Conservation (phyloP, 2,113 vertebrate genomes). For the Paracanthobrama guichenoti region DNA sequence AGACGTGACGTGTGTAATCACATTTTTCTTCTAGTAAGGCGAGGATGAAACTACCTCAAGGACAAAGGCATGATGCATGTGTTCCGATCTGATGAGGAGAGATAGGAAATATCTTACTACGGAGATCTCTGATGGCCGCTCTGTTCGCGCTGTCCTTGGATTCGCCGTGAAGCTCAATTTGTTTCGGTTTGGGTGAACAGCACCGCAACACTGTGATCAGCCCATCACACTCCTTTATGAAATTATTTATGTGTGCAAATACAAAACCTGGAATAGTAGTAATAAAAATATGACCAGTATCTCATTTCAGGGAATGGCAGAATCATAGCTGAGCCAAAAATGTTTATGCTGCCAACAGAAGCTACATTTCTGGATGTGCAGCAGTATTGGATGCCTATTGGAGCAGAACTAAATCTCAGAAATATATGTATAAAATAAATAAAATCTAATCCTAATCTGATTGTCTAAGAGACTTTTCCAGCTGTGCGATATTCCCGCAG, state of each 20-base stretch:
- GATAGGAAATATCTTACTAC: slow-evolving; percentile 68
- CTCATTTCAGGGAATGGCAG: not conserved
- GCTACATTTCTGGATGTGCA: too few relatives aligned
- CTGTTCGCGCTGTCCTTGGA: slow-evolving; percentile 72
- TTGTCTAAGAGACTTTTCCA: too few relatives aligned
- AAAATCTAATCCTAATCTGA: too few relatives aligned
- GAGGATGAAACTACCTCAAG: slow-evolving; percentile 71
- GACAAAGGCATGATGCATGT: slow-evolving; percentile 76
- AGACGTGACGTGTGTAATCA: slow-evolving; percentile 69
- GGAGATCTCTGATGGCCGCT: slow-evolving; percentile 70
- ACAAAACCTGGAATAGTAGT: not conserved
- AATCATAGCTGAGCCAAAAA: too few relatives aligned
- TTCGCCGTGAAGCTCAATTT: slow-evolving; percentile 68
- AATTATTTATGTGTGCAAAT: not conserved
- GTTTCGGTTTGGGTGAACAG: slow-evolving; percentile 60
- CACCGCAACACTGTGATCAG: not conserved
- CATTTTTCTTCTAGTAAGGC: slow-evolving; percentile 72
- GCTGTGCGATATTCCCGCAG: too few relatives aligned
- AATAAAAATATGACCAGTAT: not conserved
- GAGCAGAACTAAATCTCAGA: too few relatives aligned
- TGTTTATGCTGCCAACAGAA: too few relatives aligned
- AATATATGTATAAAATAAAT: too few relatives aligned
- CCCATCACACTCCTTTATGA: not conserved
- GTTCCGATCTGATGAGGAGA: slow-evolving; percentile 66
- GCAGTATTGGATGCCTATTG: too few relatives aligned